Base-by-base conservation (phyloP, 2,113 vertebrate genomes). In the Siphamia tubifer region DNA sequence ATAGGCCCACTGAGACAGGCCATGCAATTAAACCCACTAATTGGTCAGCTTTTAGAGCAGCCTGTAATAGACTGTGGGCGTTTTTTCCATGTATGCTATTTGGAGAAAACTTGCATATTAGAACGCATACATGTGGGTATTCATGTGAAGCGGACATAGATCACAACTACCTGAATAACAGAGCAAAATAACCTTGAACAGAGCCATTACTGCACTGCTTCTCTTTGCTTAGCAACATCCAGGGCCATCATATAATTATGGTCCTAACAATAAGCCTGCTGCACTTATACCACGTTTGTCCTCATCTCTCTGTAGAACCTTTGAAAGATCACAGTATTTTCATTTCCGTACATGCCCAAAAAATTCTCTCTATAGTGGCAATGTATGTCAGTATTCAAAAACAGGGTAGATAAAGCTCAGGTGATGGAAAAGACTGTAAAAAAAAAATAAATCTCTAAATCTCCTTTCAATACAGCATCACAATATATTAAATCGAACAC, bases 21-120 rank as follows among this genome's bases (percentile, higher is more conserved):
- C 16, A 36, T 54, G 75, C 74, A 87, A 88, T 84, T 81, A 83
- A 56, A 68, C 64, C 51, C 61, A 66, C 83, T 78, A 86, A 89
- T 79, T 89, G 84, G 71, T 64, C 72, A 70, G 64, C 38, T 13
- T 87, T 81, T 64, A 68, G 43, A 72, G 66, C 44, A 70, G 68
- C 40, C 23, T 36, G 11, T 45, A 79, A 45, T 24, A 61, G 43
- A 21, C 21, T 61, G 79, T 79, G 82, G 80, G 57, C 64, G 79
- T 65, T 57, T 35, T 58, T 54, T 62, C n/a, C 53, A 66, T 43
- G 30, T 4, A 68, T 43, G 39, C 47, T 52, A 68, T 49, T 48
- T 25, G 21, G 52, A 72, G 69, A 70, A 58, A 20, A 34, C 11
- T 4, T 11, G 52, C 39, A 27, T 24, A 67, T 44, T 61, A 68